Evolutionary conservation across 2,113 vertebrate species (phyloP), one percentile per base, ranked within the genome.

Genomic region (Hemichromis elongatus): DNA sequence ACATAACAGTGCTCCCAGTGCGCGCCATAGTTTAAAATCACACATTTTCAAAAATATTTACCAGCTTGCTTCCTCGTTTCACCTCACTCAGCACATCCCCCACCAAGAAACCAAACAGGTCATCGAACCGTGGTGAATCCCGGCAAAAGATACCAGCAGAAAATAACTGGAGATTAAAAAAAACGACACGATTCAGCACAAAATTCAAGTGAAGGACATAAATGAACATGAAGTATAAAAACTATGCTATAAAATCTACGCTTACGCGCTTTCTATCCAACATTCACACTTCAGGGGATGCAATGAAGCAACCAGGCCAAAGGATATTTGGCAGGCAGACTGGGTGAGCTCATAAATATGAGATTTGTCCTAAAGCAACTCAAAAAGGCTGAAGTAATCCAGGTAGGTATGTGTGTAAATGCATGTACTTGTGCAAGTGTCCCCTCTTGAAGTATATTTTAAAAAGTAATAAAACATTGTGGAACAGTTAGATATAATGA

Each of bases 31-130:
- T 77, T 52, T 7, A 26, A 14, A 30, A 40, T 42, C 3, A 7
- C 54, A 68, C 35, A 33, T 26, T 10, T 12, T 13, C 9, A 18
- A 0, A 3, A 1, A 5, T 26, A 6, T 80, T 88, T 91, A 96
- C 95, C 91, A 96, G 89, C 82, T 73, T 91, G 0, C 7, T 66
- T 68, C 96, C 96, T 77, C 96, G 93, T 45, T 24, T 82, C 6
- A 86, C 79, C 86, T 97, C 96, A 0, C n/a, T 0, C 42, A 2
- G 4, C 28, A 96, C 95, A 68, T 96, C 92, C 0, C 82, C 5
- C 7, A 92, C 89, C 2, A 81, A 57, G 84, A 97, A 96, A 12
- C 96, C 96, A 56, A 93, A 94, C 84, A 96, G 81, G 28, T 95
- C 95, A 16, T 96, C 92, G 28, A 24, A 88, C 24, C 55, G 1